phyloP scores from a whole-genome alignment of 2,888 invertebrate species.

The Rapana venosa region DNA sequence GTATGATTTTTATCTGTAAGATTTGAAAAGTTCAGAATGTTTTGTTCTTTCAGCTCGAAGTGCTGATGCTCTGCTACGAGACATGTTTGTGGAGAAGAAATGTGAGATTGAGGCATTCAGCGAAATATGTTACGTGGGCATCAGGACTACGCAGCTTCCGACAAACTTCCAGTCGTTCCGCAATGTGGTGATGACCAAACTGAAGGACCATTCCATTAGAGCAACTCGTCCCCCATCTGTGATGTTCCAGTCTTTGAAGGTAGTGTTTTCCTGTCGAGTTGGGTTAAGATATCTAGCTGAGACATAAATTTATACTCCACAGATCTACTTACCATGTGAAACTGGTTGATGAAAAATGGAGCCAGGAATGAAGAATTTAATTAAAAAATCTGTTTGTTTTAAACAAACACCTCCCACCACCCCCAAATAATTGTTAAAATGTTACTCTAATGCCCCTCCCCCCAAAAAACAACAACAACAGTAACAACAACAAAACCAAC shows the following conservation, averaged over 20 bases:
- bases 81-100: slow-evolving; percentile 83
- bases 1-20: too few relatives aligned
- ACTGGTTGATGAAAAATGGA: too few relatives aligned
- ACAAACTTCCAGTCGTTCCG: slow-evolving; percentile 84
- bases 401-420: too few relatives aligned
- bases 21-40: too few relatives aligned
- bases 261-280: slow-evolving; percentile 62
- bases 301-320: too few relatives aligned
- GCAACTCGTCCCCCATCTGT: slow-evolving; percentile 85
- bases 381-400: too few relatives aligned
- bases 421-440: too few relatives aligned
- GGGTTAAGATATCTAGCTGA: not conserved
- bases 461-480: too few relatives aligned
- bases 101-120: slow-evolving; percentile 86
- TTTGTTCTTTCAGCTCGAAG: slow-evolving; percentile 35
- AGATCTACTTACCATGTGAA: too few relatives aligned
- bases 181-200: slow-evolving; percentile 82
- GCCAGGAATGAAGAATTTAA: too few relatives aligned
- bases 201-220: slow-evolving; percentile 85
- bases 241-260: slow-evolving; percentile 85
- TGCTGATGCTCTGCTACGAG: slow-evolving; percentile 71
- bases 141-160: slow-evolving; percentile 67
- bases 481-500: too few relatives aligned
- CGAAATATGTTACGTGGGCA: slow-evolving; percentile 81
- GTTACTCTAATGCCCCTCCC: too few relatives aligned